Base-by-base conservation (phyloP, 2,797 vertebrate species). In the Uromys caudimaculatus region DNA sequence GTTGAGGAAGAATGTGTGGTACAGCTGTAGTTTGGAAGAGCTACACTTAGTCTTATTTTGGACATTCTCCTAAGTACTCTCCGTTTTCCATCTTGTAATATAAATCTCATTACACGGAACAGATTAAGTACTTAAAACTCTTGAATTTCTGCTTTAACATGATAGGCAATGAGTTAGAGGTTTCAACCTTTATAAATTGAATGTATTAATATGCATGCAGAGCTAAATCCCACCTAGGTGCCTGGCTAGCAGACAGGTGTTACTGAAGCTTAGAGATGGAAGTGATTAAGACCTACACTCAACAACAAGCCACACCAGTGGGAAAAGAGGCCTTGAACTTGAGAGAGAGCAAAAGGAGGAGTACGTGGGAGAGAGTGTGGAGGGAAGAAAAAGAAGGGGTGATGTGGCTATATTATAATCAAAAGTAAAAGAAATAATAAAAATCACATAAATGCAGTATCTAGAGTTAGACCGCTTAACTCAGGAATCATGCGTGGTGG, bases 41-140 rank as follows among this genome's bases (percentile, higher is more conserved):
- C 77, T 89, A 88, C 67, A 50, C 56, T 91, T 77, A 52, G 89
- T 88, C 93, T 96, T 95, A 90, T 95, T 97, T 96, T 94, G 76
- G 83, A 93, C 35, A 50, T 0, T 83, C 82, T 85, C 87, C 75
- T 94, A 91, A 97, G 87, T 50, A 62, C 10, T 54, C 60, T 93
- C 95, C n/a, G 76, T 77, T 97, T 96, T 93, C 94, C 35, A 44
- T 56, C 47, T 91, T 95, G 75, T 77, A 92, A 93, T 95, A 93
- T 81, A 96, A 97, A 97, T 96, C 95, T 98, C 92, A 97, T 97
- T 96, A 89, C 93, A 90, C 76, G 81, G 95, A 96, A 81, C 86
- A 97, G 95, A 97, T 95, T 94, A 96, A 97, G 79, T 97, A 96
- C 96, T 97, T 97, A 97, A 95, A 97, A 95, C 71, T 96, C 86